Conservation (phyloP, 1,140 invertebrate species). For the Sycobia sp. region DNA sequence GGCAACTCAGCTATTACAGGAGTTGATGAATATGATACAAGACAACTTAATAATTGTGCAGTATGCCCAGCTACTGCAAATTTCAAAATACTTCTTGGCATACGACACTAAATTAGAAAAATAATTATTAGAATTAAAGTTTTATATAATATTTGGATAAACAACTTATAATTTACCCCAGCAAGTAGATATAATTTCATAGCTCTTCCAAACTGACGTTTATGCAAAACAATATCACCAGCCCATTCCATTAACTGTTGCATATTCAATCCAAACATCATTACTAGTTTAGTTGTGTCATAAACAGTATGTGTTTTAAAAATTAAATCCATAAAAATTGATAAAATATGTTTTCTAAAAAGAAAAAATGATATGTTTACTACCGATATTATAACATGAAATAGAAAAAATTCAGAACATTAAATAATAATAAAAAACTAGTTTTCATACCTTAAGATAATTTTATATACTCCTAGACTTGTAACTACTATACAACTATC, state of each 20-base stretch:
- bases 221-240: conserved; percentile 72
- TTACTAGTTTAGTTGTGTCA: conserved; percentile 64
- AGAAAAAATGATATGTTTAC: too few species aligned
- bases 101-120: conserved; percentile 62
- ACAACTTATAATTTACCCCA: conserved; percentile 60
- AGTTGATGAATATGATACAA: conserved; percentile 65
- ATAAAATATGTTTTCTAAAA: conserved; percentile 67
- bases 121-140: conserved; percentile 4
- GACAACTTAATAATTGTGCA: conserved; percentile 69
- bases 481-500: conserved; percentile 77
- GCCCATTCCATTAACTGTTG: conserved; percentile 74
- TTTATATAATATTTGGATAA: conserved; percentile 11
- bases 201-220: conserved; percentile 70
- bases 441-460: conserved; percentile 67
- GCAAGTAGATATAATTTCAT: conserved; percentile 75
- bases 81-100: conserved; percentile 74
- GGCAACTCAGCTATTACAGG: conserved; percentile 65
- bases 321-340: conserved; percentile 71
- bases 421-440: background rate
- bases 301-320: conserved; percentile 64
- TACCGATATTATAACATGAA: background rate
- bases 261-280: conserved; percentile 70
- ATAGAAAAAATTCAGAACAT: background rate
- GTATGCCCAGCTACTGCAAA: conserved; percentile 75
- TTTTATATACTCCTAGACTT: conserved; percentile 71